These are phyloP conservation scores for Eupleurogrammus muticus DNA, from an alignment of 2,797 vertebrate species.

Conservation along the genomic window DNA sequence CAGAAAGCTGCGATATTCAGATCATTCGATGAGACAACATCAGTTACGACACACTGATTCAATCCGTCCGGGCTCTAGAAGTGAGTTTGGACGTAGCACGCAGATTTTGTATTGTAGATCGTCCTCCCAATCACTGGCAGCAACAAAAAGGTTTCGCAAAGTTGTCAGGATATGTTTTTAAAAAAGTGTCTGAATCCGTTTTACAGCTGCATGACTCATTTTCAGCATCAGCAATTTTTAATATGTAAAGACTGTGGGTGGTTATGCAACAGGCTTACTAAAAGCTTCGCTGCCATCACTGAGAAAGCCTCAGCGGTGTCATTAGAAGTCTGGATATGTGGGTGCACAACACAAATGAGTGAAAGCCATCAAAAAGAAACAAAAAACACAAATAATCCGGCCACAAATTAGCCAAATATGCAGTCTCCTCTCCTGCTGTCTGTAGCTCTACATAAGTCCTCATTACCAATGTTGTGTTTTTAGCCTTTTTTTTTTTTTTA, in stretches of 20 bases:
- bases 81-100: conserved; percentile 42
- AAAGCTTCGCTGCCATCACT: conserved; percentile 27
- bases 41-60: conserved; percentile 59
- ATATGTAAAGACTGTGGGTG: conserved; percentile 35
- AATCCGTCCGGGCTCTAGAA: conserved; percentile 40
- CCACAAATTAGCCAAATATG: conserved; percentile 41
- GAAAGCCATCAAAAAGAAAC: conserved; percentile 35
- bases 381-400: conserved; percentile 40
- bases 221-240: conserved; percentile 36
- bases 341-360: conserved; percentile 31
- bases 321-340: conserved; percentile 32
- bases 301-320: conserved; percentile 19
- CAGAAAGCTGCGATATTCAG: conserved; percentile 58
- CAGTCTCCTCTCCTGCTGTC: conserved; percentile 33
- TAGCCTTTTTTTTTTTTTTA: conserved; percentile 24
- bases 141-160: conserved; percentile 7
- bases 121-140: conserved; percentile 24
- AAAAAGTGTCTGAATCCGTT: conserved; percentile 12
- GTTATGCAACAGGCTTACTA: conserved; percentile 40
- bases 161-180: conserved; percentile 10
- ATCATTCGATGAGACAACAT: conserved; percentile 50
- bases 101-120: conserved; percentile 25
- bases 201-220: conserved; percentile 8
- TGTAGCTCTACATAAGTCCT: conserved; percentile 34
- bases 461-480: conserved; percentile 48